A percentile compares a stretch with the other conserved stretches of the same genome.
phyloP scores from a whole-genome alignment of 2,797 vertebrate genomes.

The Coluber constrictor region DNA sequence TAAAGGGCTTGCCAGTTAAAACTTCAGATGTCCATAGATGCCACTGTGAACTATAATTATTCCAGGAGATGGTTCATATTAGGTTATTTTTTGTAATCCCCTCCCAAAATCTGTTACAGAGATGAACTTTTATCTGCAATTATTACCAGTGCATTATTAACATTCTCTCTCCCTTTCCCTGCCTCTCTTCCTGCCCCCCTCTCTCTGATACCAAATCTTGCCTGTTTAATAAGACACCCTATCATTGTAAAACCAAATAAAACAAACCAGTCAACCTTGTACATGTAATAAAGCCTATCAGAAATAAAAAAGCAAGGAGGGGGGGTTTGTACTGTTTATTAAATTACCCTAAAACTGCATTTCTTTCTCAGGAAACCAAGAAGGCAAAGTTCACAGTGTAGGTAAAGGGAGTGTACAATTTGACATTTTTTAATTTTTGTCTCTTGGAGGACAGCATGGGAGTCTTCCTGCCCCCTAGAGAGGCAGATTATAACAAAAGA shows the following conservation, averaged over 20 bases:
- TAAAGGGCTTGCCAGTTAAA: neutral
- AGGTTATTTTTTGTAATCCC: neutral
- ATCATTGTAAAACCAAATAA: neutral
- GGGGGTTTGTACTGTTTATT: constrained; percentile 40
- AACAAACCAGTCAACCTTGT: neutral
- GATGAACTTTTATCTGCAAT: neutral
- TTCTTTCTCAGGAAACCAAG: constrained; percentile 50
- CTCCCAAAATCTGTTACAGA: neutral
- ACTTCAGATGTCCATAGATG: neutral
- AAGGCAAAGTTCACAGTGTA: constrained; percentile 34
- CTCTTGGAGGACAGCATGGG: constrained; percentile 59
- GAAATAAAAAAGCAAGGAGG: neutral
- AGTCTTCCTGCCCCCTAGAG: constrained; percentile 58
- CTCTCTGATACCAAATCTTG: neutral
- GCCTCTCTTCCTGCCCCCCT: neutral
- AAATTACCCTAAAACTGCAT: constrained; percentile 43
- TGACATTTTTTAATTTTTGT: constrained; percentile 61
- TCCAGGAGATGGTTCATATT: neutral
- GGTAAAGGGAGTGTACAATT: constrained; percentile 51
- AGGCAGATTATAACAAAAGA: constrained; percentile 69
- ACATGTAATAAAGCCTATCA: neutral
- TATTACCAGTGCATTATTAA: neutral
- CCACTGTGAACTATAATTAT: neutral
- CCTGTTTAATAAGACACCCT: neutral
- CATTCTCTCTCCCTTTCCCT: neutral